Conservation (phyloP, 2,797 vertebrate species). For the Gambusia yucatana region DNA sequence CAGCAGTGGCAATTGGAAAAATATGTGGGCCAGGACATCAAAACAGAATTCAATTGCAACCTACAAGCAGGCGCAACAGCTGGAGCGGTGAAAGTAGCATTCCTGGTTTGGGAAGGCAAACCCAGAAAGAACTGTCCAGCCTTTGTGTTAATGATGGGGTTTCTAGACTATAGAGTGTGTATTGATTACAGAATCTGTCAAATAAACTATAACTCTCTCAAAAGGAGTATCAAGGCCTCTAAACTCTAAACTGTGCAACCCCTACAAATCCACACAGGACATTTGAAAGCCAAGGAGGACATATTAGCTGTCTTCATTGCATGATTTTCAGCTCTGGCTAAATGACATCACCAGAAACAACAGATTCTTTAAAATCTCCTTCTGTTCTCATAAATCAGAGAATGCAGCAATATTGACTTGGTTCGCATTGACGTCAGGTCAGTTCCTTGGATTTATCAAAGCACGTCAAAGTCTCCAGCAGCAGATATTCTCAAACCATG, state of each 20-base stretch:
- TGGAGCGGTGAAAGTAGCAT: constrained; percentile 65
- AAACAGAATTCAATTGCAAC: constrained; percentile 67
- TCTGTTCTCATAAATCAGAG: constrained; percentile 63
- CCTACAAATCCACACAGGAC: constrained; percentile 55
- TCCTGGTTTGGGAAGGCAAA: constrained; percentile 68
- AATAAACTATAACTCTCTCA: constrained; percentile 77
- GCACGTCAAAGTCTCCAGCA: not conserved
- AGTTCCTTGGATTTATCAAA: not conserved
- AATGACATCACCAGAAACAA: constrained; percentile 51
- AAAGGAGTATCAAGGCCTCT: constrained; percentile 64
- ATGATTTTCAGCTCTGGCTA: constrained; percentile 56
- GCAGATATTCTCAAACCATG: not conserved
- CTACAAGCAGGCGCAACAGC: constrained; percentile 71
- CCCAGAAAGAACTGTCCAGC: constrained; percentile 56
- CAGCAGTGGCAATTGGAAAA: constrained; percentile 79
- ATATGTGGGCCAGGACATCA: constrained; percentile 69
- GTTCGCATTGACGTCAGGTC: constrained; percentile 10
- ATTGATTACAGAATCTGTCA: constrained; percentile 83
- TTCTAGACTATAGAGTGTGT: constrained; percentile 63
- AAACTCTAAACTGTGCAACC: constrained; percentile 73
- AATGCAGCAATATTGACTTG: constrained; percentile 16
- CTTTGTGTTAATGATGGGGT: constrained; percentile 73
- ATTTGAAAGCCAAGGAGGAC: constrained; percentile 54
- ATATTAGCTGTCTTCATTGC: constrained; percentile 57
- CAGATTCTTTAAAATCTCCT: constrained; percentile 58